phyloP scores from a whole-genome alignment of 1,140 invertebrate species.

The Gryllus bimaculatus region DNA sequence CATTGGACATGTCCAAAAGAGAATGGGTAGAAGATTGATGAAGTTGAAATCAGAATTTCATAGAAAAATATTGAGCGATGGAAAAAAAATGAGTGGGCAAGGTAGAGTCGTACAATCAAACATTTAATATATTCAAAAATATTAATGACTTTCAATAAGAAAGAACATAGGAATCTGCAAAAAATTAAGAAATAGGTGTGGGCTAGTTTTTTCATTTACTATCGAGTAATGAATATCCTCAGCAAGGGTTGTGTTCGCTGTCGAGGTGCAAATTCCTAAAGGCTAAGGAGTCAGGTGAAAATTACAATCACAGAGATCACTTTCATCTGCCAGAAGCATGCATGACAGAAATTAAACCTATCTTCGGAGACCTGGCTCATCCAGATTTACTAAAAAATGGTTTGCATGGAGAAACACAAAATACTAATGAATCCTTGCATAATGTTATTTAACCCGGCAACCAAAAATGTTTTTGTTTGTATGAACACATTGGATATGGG shows the following conservation, averaged over 20 bases:
- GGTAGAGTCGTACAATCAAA: too few relatives aligned
- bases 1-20: too few relatives aligned
- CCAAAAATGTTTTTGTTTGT: too few relatives aligned
- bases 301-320: slow-evolving; percentile 19
- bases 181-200: slow-evolving; percentile 21
- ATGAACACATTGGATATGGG: too few relatives aligned
- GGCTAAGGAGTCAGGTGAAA: slow-evolving; percentile 6
- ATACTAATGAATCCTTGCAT: slow-evolving; percentile 20
- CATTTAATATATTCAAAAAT: too few relatives aligned
- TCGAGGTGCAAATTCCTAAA: slow-evolving; percentile 22
- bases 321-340: slow-evolving; percentile 17
- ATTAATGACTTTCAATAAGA: too few relatives aligned
- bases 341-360: slow-evolving; percentile 17
- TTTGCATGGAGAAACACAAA: slow-evolving; percentile 16
- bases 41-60: too few relatives aligned
- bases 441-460: too few relatives aligned
- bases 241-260: slow-evolving; percentile 20
- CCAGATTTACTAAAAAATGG: slow-evolving; percentile 16
- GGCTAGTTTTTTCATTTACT: slow-evolving; percentile 21
- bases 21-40: too few relatives aligned
- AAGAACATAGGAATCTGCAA: too few relatives aligned
- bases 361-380: slow-evolving; percentile 19
- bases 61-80: too few relatives aligned
- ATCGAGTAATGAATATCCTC: slow-evolving; percentile 20
- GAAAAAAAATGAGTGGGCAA: too few relatives aligned